phyloP scores from a whole-genome alignment of 2,888 invertebrate species.

The Mamestra brassicae region DNA sequence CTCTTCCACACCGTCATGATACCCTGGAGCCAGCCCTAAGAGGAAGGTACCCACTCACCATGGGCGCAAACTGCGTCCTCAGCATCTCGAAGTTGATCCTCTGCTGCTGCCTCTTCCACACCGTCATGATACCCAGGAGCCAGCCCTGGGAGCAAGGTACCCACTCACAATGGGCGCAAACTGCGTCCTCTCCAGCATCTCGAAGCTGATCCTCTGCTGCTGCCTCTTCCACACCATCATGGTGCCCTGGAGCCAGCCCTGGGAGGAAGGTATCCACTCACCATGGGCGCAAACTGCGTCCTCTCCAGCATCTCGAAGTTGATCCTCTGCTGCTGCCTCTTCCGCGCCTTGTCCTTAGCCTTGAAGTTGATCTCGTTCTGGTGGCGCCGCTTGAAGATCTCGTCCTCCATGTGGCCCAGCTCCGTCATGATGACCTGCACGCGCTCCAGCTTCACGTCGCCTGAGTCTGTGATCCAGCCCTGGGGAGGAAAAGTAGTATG shows the following conservation, averaged over 20 bases:
- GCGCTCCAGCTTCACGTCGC: slow-evolving; percentile 97
- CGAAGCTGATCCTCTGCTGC: slow-evolving; percentile 93
- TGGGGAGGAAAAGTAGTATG: slow-evolving; percentile 73
- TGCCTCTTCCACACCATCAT: slow-evolving; percentile 81
- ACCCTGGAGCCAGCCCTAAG: slow-evolving; percentile 90
- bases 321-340: slow-evolving; percentile 91
- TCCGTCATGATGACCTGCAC: slow-evolving; percentile 99
- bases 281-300: slow-evolving; percentile 95
- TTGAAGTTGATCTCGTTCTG: slow-evolving; percentile 96
- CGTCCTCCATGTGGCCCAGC: slow-evolving; percentile 98
- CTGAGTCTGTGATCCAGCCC: slow-evolving; percentile 98
- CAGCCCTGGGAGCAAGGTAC: no score
- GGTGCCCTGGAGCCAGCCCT: slow-evolving; percentile 90
- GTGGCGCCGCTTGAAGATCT: slow-evolving; percentile 98
- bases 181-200: slow-evolving; percentile 93
- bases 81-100: no score
- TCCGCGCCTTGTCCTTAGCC: slow-evolving; percentile 94
- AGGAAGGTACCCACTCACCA: no score
- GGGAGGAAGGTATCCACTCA: slow-evolving; percentile 6
- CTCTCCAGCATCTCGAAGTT: slow-evolving; percentile 93
- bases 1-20: slow-evolving; percentile 77
- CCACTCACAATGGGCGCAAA: slow-evolving; percentile 93
- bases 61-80: no score
- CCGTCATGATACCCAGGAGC: no score
- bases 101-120: no score